These are phyloP conservation scores for Phenganax stokvisi DNA, from an alignment of 92 coral and sea anemone genomes.

Conservation along the genomic window DNA sequence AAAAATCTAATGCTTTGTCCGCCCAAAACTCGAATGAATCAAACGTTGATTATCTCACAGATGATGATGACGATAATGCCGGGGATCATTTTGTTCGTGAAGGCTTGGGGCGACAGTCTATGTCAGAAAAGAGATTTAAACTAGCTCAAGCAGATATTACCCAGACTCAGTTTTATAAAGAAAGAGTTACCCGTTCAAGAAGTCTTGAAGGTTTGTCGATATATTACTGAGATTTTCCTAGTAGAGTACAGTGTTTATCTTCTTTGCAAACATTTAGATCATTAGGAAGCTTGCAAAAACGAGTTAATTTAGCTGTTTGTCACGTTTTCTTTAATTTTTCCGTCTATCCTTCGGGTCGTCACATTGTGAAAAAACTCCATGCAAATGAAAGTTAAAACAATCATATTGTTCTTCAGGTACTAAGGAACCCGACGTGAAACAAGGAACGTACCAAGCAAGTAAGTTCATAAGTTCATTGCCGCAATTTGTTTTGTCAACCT, in stretches of 20 bases:
- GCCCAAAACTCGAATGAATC: constrained; percentile 16
- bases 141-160: constrained; percentile 71
- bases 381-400: background rate
- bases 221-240: background rate
- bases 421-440: background rate
- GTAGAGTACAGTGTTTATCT: too few relatives aligned
- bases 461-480: background rate
- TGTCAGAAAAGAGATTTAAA: constrained; percentile 93
- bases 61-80: constrained; percentile 30
- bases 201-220: constrained; percentile 46
- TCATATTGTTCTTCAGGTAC: constrained; percentile 8
- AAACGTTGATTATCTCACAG: constrained; percentile 3
- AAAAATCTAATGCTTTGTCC: background rate
- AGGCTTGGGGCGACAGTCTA: constrained; percentile 89
- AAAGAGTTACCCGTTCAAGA: constrained; percentile 59
- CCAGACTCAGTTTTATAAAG: constrained; percentile 67
- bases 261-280: too few relatives aligned
- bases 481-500: too few relatives aligned
- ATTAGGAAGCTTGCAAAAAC: too few relatives aligned
- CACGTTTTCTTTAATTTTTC: too few relatives aligned
- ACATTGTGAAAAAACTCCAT: too few relatives aligned
- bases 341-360: too few relatives aligned
- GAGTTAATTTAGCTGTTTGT: too few relatives aligned
- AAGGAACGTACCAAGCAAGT: background rate
- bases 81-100: constrained; percentile 77